Percentiles rank a stretch among this genome's conserved stretches.
Evolutionary conservation across 2,113 vertebrate species (phyloP).

Genomic region (Anarrhichthys ocellatus): DNA sequence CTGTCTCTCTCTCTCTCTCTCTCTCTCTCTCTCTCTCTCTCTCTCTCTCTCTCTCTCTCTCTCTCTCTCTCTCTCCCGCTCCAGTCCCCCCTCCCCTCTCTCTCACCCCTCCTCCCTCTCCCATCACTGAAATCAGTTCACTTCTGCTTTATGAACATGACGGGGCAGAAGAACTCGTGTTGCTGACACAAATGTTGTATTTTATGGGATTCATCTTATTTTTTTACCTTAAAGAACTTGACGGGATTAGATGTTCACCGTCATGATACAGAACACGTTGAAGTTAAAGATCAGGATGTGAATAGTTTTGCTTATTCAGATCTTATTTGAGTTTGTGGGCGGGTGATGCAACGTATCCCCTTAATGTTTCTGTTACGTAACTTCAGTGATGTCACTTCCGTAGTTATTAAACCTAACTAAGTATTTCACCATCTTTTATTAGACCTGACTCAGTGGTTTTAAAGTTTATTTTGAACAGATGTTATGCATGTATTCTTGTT

Average conservation of each 20-base stretch:
- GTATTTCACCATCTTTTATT: too few relatives aligned
- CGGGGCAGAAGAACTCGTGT: conserved; percentile 33
- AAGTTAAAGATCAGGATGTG: neutral
- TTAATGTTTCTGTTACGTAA: too few relatives aligned
- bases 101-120: conserved; percentile 47
- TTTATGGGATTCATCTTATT: neutral
- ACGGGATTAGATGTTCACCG: neutral
- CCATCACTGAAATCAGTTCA: conserved; percentile 57
- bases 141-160: conserved; percentile 57
- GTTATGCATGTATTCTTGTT: too few relatives aligned
- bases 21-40: conserved; percentile 56
- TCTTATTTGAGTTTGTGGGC: neutral
- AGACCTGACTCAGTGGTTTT: too few relatives aligned
- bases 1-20: conserved; percentile 1
- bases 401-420: too few relatives aligned
- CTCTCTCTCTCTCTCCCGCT: conserved; percentile 4
- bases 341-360: neutral
- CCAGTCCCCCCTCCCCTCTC: conserved; percentile 48
- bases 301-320: neutral
- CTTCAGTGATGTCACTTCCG: too few relatives aligned
- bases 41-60: conserved; percentile 24
- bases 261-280: neutral
- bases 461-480: too few relatives aligned
- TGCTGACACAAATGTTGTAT: neutral
- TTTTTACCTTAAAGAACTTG: neutral